phyloP scores from a whole-genome alignment of 2,113 vertebrate genomes.

The Datnioides undecimradiatus region DNA sequence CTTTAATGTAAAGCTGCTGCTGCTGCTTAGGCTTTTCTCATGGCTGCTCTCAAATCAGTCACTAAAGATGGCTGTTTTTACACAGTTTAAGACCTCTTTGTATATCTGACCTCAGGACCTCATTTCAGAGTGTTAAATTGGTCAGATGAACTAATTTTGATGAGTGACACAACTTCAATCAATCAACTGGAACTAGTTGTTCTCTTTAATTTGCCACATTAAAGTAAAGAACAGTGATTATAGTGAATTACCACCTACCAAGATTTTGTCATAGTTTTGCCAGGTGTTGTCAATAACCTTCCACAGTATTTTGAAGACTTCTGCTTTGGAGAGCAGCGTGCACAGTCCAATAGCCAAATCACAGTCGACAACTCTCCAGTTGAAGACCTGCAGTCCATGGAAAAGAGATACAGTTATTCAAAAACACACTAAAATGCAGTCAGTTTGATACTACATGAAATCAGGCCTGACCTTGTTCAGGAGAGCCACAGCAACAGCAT shows the following conservation, averaged over 20 bases:
- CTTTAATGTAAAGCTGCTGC: background rate
- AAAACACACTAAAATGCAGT: background rate
- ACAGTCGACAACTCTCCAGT: conserved; percentile 91
- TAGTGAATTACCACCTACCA: conserved; percentile 87
- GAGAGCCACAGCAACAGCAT: conserved; percentile 82
- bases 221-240: background rate
- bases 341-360: conserved; percentile 92
- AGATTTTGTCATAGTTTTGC: conserved; percentile 95
- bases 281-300: conserved; percentile 91
- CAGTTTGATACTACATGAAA: background rate
- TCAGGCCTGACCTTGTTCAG: conserved; percentile 91
- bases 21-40: background rate
- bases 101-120: background rate
- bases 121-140: background rate
- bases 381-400: conserved; percentile 88
- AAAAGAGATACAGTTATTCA: background rate
- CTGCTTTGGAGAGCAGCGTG: conserved; percentile 87
- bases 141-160: background rate
- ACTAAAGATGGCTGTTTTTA: background rate
- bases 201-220: background rate
- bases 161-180: background rate
- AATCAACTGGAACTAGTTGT: background rate
- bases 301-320: conserved; percentile 92
- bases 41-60: background rate
- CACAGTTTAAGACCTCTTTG: background rate